A percentile compares a stretch with the other conserved stretches of the same genome.
Evolutionary conservation across 2,797 vertebrate genomes (phyloP).

Genomic region (Cryptoblepharus egeriae): DNA sequence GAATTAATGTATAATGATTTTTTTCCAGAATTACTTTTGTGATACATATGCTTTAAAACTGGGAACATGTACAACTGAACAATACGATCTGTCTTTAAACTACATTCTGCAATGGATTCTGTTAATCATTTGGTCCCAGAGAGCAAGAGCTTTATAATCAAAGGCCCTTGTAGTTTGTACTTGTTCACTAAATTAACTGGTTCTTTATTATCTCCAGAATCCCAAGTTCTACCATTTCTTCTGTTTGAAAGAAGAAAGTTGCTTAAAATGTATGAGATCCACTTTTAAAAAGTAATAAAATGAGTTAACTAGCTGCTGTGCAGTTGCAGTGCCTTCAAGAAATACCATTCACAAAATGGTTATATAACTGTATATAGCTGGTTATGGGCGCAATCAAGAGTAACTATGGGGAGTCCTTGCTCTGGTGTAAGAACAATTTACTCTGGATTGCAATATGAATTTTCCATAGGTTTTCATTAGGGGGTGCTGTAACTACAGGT

Average conservation of each 20-base stretch:
- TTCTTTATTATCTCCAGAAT: not conserved
- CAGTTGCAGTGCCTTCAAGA: not conserved
- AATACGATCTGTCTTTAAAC: not conserved
- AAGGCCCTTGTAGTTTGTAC: not conserved
- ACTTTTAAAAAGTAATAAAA: not conserved
- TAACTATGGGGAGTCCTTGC: not conserved
- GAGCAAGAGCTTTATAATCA: not conserved
- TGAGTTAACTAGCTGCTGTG: not conserved
- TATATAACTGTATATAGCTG: not conserved
- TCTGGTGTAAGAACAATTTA: no score
- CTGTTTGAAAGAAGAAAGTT: not conserved
- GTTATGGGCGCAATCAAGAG: no score
- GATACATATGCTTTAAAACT: conserved; percentile 1
- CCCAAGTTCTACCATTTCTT: not conserved
- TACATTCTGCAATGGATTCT: not conserved
- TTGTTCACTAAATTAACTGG: conserved; percentile 3
- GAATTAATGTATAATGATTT: not conserved
- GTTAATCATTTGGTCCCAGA: not conserved
- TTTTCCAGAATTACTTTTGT: not conserved
- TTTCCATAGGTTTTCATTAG: no score
- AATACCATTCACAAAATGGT: not conserved
- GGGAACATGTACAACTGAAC: not conserved
- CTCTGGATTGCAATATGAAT: no score
- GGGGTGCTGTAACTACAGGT: no score
- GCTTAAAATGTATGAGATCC: not conserved